Base-by-base conservation (phyloP, 2,888 invertebrate genomes). In the Melanostoma scalare region DNA sequence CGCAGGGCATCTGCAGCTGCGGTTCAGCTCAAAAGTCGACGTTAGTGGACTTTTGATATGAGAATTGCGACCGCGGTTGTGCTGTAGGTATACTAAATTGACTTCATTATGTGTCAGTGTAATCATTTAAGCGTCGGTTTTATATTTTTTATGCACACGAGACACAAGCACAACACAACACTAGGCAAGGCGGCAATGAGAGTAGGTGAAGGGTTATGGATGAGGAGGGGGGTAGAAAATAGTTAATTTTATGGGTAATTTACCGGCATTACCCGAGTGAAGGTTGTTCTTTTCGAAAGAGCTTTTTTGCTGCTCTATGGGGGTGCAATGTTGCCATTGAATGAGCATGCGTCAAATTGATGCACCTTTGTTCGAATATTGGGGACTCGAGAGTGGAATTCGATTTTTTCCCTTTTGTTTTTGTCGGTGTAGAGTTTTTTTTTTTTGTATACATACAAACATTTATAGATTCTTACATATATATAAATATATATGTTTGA, bases 311-410 rank as follows among this genome's bases (percentile, higher is more conserved):
- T 48, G 20, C 6, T 44, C 40, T 44, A 38, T 8, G 67, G 67
- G 76, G 65, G 71, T 69, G 76, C 76, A 76, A 61, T 76, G 50
- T 56, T 35, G 9, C 6, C 9, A 60, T 35, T 44, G 8, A 61
- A 10, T 56, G 72, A 52, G 77, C 81, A 82, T 73, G 81, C 81
- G 81, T 77, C 46, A 52, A 61, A 40, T 40, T 46, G 61, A 68
- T 82, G 81, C 81, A 82, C 72, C 73, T 73, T 68, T 35, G 50
- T 81, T 72, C 81, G 77, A 76, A 76, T 72, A 20, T 20, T 55
- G 67, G 55, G 65, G 72, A 46, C 81, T 73, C 30, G 50, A 8
- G 9, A 63, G 63, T 63, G 68, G 81, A 73, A 67, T 82, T 82
- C 81, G 81, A 82, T 82, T 82, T 82, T 72, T 68, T 76, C 10